Base-by-base conservation (phyloP, 1,140 invertebrate genomes). In the Xylocopa sonorina region DNA sequence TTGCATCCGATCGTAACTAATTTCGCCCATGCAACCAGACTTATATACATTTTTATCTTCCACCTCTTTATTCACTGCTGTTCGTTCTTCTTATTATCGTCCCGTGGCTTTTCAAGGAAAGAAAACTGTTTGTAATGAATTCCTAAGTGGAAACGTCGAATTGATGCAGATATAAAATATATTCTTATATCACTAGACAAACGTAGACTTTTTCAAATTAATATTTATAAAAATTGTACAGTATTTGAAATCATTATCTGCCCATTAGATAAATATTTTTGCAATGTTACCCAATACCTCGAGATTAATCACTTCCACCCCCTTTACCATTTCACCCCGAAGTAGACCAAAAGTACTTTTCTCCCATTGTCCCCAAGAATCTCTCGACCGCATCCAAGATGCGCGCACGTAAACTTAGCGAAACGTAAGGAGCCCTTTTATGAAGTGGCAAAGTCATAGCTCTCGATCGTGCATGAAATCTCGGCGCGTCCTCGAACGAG, bases 401-500 rank as follows among this genome's bases (percentile, higher is more conserved):
- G 32, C 32, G 10, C 7, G 21, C 6, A 51, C 41, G 24, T 34
- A 41, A 62, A 62, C 4, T 38, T 62, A 24, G n/a, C n/a, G 60
- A 62, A 41, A n/a, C 60, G 34, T 21, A 7, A n/a, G 60, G 60
- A 64, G 9, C 21, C 32, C 24, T 68, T 68, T 68, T 51, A 38
- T 24, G 48, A 55, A 69, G 66, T 48, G 50, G 64, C 64, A 50
- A 68, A 55, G 27, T 68, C 38, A 51, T 16, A 69, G 51, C 18
- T 7, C 53, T 32, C 55, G 62, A 69, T 67, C 46, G 64, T 67
- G 29, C 46, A 67, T 34, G 64, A 43, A 46, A 48, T n/a, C 53
- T 75, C 82, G 76, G 51, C 46, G 69, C 72, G 75, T 71, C 57
- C 68, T 57, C 58, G 53, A 83, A 87, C 73, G 81, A 78, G 69